A percentile compares a stretch with the other conserved stretches of the same genome.
phyloP scores from a whole-genome alignment of 2,888 invertebrate genomes.

The Mimachlamys varia region DNA sequence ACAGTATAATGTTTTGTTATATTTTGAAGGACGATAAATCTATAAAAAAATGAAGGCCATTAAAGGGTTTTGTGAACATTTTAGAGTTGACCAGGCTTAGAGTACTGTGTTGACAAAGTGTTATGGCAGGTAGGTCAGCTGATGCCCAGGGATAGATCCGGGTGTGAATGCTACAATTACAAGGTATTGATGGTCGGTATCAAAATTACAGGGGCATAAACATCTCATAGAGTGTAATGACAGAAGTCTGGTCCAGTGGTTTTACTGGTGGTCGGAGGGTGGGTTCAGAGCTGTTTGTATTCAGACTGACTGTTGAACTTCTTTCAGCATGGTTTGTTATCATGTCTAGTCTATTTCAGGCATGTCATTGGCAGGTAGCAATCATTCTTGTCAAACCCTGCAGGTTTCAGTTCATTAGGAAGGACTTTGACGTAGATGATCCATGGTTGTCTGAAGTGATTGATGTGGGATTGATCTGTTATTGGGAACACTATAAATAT shows the following conservation, averaged over 20 bases:
- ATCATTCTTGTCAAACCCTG: not conserved
- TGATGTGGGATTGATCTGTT: too few relatives aligned
- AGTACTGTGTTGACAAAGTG: not conserved
- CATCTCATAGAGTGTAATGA: constrained; percentile 14
- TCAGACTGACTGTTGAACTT: not conserved
- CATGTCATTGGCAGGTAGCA: not conserved
- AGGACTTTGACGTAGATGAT: not conserved
- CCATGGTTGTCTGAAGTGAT: not conserved
- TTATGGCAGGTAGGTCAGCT: not conserved
- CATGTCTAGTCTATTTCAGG: not conserved
- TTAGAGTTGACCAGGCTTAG: too few relatives aligned
- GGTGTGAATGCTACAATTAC: not conserved
- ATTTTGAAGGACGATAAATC: too few relatives aligned
- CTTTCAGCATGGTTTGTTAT: not conserved
- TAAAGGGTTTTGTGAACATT: too few relatives aligned
- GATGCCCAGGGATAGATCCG: not conserved
- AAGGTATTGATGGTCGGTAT: not conserved
- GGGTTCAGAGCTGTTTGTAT: not conserved
- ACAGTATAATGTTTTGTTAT: too few relatives aligned
- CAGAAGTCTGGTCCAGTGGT: not conserved
- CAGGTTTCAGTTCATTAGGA: not conserved
- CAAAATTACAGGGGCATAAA: constrained; percentile 5
- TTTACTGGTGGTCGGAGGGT: not conserved
- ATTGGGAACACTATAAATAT: too few relatives aligned
- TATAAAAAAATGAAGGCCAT: too few relatives aligned